Percentiles rank a stretch among this genome's conserved stretches.
phyloP scores from a whole-genome alignment of 2,888 invertebrate genomes.

The Acleris laterana region DNA sequence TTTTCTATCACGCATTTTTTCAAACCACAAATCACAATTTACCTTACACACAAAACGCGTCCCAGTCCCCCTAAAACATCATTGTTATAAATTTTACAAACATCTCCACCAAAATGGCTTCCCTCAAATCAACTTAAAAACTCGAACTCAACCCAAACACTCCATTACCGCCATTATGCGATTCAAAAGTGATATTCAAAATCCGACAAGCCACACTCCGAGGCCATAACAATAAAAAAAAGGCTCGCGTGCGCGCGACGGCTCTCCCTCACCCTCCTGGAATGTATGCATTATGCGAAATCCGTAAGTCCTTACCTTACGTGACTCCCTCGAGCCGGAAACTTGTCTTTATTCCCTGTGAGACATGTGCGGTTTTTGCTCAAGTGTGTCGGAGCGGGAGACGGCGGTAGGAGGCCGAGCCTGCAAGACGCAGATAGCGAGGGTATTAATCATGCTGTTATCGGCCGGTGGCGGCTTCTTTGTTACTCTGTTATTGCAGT shows the following conservation, averaged over 20 bases:
- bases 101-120: no score
- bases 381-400: slow-evolving; percentile 6
- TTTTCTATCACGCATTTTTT: no score
- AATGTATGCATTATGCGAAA: slow-evolving; percentile 85
- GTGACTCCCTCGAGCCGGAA: slow-evolving; percentile 37
- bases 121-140: neutral
- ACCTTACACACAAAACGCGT: no score
- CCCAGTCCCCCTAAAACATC: no score
- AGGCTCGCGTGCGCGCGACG: slow-evolving; percentile 83
- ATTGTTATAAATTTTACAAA: no score
- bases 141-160: slow-evolving; percentile 42
- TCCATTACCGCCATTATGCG: slow-evolving; percentile 71
- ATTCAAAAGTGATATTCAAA: slow-evolving; percentile 84
- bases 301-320: slow-evolving; percentile 82
- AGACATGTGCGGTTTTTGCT: slow-evolving; percentile 1
- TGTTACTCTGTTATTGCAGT: slow-evolving; percentile 84
- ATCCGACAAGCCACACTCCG: slow-evolving; percentile 75
- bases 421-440: slow-evolving; percentile 83
- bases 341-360: slow-evolving; percentile 40
- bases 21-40: no score
- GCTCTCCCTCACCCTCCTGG: slow-evolving; percentile 71
- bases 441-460: slow-evolving; percentile 84
- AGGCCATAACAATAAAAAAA: slow-evolving; percentile 85
- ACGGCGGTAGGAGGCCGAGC: slow-evolving; percentile 49
- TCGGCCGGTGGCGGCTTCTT: slow-evolving; percentile 78